A percentile compares a stretch with the other conserved stretches of the same genome.
Evolutionary conservation across 2,888 invertebrate genomes (phyloP).

Genomic region (Cosmopolites sordidus): DNA sequence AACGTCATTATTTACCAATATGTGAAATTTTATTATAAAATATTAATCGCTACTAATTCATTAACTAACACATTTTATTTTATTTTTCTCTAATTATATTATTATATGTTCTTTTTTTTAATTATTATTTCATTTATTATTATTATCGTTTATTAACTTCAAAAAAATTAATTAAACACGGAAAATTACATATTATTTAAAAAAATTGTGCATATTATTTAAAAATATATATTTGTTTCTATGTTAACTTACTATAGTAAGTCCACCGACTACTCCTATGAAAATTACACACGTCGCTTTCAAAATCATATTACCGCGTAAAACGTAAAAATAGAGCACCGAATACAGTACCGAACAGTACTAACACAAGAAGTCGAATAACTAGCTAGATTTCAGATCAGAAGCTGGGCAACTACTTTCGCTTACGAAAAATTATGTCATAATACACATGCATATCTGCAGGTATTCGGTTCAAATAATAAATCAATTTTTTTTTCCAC

Average conservation of each 20-base stretch:
- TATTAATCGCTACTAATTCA: too few species aligned
- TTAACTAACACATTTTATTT: too few species aligned
- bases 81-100: too few species aligned
- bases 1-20: too few species aligned
- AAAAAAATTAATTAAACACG: too few species aligned
- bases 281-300: slow-evolving; percentile 5
- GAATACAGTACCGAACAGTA: slow-evolving; percentile 11
- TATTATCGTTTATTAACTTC: too few species aligned
- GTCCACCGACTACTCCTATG: slow-evolving; percentile 16
- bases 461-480: slow-evolving; percentile 4
- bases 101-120: too few species aligned
- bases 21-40: too few species aligned
- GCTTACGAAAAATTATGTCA: slow-evolving; percentile 20
- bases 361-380: slow-evolving; percentile 13
- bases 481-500: not conserved
- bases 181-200: too few species aligned
- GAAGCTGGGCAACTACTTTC: slow-evolving; percentile 16
- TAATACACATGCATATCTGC: slow-evolving; percentile 3
- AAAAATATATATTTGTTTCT: too few species aligned
- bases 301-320: not conserved
- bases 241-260: slow-evolving; percentile 30
- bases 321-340: not conserved
- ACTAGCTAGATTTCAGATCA: slow-evolving; percentile 6
- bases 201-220: too few species aligned
- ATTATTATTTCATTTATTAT: too few species aligned